A percentile compares a stretch with the other conserved stretches of the same genome.
phyloP scores from a whole-genome alignment of 1,140 invertebrate genomes.

The Drosophila lacteicornis region DNA sequence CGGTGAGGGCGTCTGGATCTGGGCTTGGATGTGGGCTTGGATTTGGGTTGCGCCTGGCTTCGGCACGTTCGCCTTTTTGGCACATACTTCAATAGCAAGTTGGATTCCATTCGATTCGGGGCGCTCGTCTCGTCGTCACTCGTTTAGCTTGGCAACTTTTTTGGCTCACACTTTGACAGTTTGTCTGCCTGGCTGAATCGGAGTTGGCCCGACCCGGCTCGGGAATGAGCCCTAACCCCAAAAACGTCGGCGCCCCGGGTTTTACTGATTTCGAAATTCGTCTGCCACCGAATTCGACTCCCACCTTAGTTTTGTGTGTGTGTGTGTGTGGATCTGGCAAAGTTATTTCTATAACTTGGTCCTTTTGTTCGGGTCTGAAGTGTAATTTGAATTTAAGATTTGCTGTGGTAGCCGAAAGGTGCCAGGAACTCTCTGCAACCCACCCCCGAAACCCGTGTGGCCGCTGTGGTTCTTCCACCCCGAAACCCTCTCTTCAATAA shows the following conservation, averaged over 20 bases:
- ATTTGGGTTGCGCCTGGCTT: conserved; percentile 2
- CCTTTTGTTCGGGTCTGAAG: conserved; percentile 72
- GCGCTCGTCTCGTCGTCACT: conserved; percentile 70
- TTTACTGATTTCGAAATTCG: conserved; percentile 80
- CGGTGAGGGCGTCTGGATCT: conserved; percentile 37
- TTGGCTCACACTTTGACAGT: conserved; percentile 78
- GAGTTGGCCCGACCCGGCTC: conserved; percentile 6
- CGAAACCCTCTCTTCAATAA: conserved; percentile 57
- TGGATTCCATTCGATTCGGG: conserved; percentile 77
- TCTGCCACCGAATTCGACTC: conserved; percentile 73
- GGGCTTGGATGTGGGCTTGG: conserved; percentile 8
- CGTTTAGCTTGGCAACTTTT: conserved; percentile 77
- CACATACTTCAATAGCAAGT: conserved; percentile 82
- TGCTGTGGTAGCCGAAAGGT: conserved; percentile 73
- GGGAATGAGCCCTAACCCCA: conserved; percentile 47
- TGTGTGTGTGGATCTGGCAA: conserved; percentile 35
- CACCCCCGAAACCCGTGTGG: neutral
- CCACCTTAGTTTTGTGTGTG: conserved; percentile 26
- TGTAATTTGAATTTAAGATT: conserved; percentile 84
- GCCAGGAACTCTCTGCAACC: conserved; percentile 18
- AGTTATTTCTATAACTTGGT: conserved; percentile 77
- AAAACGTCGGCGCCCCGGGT: conserved; percentile 73
- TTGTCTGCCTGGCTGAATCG: conserved; percentile 61
- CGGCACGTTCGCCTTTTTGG: conserved; percentile 77
- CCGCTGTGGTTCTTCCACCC: conserved; percentile 21